Evolutionary conservation across 2,797 vertebrate genomes (phyloP).

Genomic region (Nothura maculosa): DNA sequence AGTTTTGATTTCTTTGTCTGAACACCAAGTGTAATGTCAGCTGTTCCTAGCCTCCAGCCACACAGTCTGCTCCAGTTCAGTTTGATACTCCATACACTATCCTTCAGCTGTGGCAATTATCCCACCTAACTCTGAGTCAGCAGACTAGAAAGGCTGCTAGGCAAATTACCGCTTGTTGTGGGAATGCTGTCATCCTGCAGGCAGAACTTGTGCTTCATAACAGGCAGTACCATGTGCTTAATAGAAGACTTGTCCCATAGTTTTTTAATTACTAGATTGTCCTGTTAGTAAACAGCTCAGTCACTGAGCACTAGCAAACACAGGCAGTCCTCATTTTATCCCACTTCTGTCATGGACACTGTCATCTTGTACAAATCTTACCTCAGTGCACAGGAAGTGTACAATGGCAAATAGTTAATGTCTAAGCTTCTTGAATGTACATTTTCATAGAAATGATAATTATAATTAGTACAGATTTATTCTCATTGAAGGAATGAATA

Average conservation of each 20-base stretch:
- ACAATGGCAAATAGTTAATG: not conserved
- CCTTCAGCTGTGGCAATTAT: not conserved
- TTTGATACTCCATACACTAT: not conserved
- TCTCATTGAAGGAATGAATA: not conserved
- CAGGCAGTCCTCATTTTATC: not conserved
- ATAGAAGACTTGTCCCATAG: not conserved
- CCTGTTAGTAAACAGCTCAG: not conserved
- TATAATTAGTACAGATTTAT: not conserved
- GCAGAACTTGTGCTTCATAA: not conserved
- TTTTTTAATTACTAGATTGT: not conserved
- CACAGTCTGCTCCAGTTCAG: not conserved
- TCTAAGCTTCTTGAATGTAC: not conserved
- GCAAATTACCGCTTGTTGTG: not conserved
- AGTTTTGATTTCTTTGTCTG: not conserved
- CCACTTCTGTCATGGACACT: not conserved
- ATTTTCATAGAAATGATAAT: not conserved
- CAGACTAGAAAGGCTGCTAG: not conserved
- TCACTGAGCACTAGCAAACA: not conserved
- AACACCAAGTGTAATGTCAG: not conserved
- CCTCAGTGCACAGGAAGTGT: not conserved
- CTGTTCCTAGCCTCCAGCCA: not conserved
- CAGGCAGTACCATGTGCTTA: not conserved
- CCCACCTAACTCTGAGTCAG: not conserved
- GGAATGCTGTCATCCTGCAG: not conserved
- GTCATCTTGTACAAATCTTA: not conserved